Conservation (phyloP, 2,888 invertebrate species). For the Ophonus ardosiacus region DNA sequence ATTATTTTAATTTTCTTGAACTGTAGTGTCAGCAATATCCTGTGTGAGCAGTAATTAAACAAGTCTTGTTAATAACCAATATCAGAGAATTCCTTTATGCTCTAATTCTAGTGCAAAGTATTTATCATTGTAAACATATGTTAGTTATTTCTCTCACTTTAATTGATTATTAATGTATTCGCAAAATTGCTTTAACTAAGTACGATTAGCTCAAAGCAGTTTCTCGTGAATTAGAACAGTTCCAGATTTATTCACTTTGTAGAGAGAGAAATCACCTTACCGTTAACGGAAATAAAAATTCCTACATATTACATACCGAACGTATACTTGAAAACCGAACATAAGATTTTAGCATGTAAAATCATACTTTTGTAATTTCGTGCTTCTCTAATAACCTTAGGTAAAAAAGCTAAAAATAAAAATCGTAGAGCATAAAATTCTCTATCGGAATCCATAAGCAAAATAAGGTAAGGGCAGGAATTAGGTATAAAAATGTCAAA, state of each 20-base stretch:
- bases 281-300: too few relatives aligned
- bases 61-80: conserved; percentile 21
- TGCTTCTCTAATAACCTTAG: too few relatives aligned
- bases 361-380: too few relatives aligned
- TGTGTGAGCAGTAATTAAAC: conserved; percentile 20
- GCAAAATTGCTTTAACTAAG: not conserved
- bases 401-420: too few relatives aligned
- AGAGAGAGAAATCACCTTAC: not conserved
- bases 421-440: too few relatives aligned
- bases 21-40: conserved; percentile 6
- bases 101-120: conserved; percentile 1
- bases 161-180: not conserved
- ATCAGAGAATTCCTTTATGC: conserved; percentile 35
- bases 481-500: too few relatives aligned
- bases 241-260: not conserved
- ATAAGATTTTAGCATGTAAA: too few relatives aligned
- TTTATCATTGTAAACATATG: not conserved
- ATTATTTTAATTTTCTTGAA: conserved; percentile 28
- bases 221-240: not conserved
- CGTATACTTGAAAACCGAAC: too few relatives aligned
- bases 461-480: too few relatives aligned
- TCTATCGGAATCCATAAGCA: too few relatives aligned
- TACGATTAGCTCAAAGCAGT: not conserved
- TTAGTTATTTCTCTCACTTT: not conserved
- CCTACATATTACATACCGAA: too few relatives aligned